phyloP scores from a whole-genome alignment of 2,797 vertebrate species.

The Hoplostethus atlanticus region DNA sequence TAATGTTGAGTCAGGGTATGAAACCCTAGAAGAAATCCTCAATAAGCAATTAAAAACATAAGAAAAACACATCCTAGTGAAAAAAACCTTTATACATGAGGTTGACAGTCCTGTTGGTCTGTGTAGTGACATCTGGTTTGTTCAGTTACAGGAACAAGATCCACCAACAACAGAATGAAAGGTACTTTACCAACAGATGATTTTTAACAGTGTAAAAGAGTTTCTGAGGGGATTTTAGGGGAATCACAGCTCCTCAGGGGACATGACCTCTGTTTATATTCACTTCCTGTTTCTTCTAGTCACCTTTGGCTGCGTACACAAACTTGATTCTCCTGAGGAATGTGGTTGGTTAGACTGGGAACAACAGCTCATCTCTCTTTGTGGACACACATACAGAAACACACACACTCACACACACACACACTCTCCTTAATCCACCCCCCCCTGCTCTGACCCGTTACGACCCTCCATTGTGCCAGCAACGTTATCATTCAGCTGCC shows the following conservation, averaged over 20 bases:
- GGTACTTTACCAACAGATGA: too few relatives aligned
- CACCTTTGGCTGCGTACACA: conserved; percentile 15
- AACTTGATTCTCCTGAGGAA: conserved; percentile 14
- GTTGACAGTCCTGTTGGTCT: too few relatives aligned
- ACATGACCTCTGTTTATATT: conserved; percentile 44
- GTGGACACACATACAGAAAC: neutral
- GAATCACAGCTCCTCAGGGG: conserved; percentile 50
- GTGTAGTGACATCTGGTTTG: too few relatives aligned
- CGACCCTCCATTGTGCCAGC: conserved; percentile 52
- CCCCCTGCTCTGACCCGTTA: conserved; percentile 30
- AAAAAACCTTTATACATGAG: too few relatives aligned
- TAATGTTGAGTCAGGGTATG: neutral
- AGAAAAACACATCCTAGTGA: too few relatives aligned
- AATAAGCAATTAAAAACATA: neutral
- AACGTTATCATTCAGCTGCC: conserved; percentile 53
- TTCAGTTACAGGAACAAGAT: too few relatives aligned
- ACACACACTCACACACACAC: neutral
- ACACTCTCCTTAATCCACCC: conserved; percentile 11
- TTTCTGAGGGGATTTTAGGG: conserved; percentile 55
- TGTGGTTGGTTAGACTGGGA: neutral
- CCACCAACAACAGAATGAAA: too few relatives aligned
- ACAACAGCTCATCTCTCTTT: neutral
- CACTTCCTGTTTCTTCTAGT: conserved; percentile 64
- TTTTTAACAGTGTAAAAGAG: conserved; percentile 1
- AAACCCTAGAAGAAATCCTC: neutral